A percentile compares a stretch with the other conserved stretches of the same genome.
These are phyloP conservation scores for Amniataba percoides DNA, from an alignment of 2,797 vertebrate species.

Conservation along the genomic window DNA sequence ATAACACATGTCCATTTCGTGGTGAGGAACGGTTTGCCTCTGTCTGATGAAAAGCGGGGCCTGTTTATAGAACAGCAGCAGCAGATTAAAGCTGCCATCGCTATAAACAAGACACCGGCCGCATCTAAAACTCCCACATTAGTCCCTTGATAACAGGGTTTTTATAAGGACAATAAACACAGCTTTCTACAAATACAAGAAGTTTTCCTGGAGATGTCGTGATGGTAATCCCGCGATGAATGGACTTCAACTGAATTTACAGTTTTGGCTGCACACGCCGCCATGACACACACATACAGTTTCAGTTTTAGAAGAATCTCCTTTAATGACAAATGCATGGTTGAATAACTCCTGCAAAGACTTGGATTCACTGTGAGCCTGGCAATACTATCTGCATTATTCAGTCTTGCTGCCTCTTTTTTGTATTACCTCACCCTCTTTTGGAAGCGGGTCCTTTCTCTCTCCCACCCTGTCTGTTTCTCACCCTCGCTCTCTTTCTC, in stretches of 20 bases:
- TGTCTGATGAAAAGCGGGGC: slow-evolving; percentile 18
- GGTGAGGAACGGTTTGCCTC: slow-evolving; percentile 29
- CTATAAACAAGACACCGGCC: slow-evolving; percentile 46
- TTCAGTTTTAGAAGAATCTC: slow-evolving; percentile 34
- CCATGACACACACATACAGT: slow-evolving; percentile 29
- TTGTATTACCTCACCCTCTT: slow-evolving; percentile 53
- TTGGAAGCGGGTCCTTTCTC: slow-evolving; percentile 51
- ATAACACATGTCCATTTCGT: slow-evolving; percentile 26
- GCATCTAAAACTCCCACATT: slow-evolving; percentile 54
- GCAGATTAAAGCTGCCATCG: slow-evolving; percentile 31
- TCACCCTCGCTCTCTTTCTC: slow-evolving; percentile 67
- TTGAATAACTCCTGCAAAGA: slow-evolving; percentile 46
- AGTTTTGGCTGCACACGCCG: slow-evolving; percentile 20
- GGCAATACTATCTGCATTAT: slow-evolving; percentile 56
- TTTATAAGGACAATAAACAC: slow-evolving; percentile 54
- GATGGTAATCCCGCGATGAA: slow-evolving; percentile 24
- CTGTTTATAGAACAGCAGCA: slow-evolving; percentile 55
- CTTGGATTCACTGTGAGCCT: slow-evolving; percentile 32
- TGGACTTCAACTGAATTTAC: slow-evolving; percentile 6
- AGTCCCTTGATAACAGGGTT: slow-evolving; percentile 39
- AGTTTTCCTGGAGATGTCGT: slow-evolving; percentile 15
- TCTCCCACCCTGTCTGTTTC: slow-evolving; percentile 55
- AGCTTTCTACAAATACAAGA: slow-evolving; percentile 38
- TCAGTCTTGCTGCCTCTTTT: slow-evolving; percentile 50
- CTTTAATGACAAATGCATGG: slow-evolving; percentile 55